Base-by-base conservation (phyloP, 2,797 vertebrate genomes). In the Odontamblyopus lacepedii region DNA sequence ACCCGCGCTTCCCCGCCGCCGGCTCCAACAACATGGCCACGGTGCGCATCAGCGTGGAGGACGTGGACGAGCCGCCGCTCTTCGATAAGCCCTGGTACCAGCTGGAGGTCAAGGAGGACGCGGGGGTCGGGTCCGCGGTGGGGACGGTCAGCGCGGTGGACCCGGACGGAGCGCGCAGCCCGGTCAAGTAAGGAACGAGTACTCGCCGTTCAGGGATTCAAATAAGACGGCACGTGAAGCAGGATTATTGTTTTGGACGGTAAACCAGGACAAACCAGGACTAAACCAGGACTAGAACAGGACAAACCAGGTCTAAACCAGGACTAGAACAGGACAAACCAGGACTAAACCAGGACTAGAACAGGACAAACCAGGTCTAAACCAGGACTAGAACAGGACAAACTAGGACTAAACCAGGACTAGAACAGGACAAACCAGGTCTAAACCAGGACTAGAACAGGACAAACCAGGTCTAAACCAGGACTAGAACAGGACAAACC, bases 101-200 rank as follows among this genome's bases (percentile, higher is more conserved):
- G 76, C 91, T 98, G 72, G 96, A 98, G 80, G 95, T 97, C 76
- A 96, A 95, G 84, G 97, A 99, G 84, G 95, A 98, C 1, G 92
- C 95, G 11, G 92, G 86, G 5, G 84, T 95, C 73, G 95, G 95
- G 65, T 92, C 86, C 0, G 78, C 93, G 0, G 86, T 97, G 69
- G 97, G 97, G 79, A 88, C 94, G 0, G 95, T 99, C 80, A 93
- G 94, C 35, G 97, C 97, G 56, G 90, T 94, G 68, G 97, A 99
- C 87, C 96, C 96, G 0, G 97, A 99, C 27, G 91, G 88, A 41
- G 87, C 90, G 53, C 95, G 87, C 86, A 96, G 94, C 70, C 90
- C 94, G 0, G 92, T 99, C 91, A 96, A 94, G 97, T 99, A 95
- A 80, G 77, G 5, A 6, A 2, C 7, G n/a, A 35, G 9, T 8